Evolutionary conservation across 2,888 invertebrate species (phyloP), one percentile per base, ranked within the genome.

Genomic region (Parapristionchus giblindavisi): DNA sequence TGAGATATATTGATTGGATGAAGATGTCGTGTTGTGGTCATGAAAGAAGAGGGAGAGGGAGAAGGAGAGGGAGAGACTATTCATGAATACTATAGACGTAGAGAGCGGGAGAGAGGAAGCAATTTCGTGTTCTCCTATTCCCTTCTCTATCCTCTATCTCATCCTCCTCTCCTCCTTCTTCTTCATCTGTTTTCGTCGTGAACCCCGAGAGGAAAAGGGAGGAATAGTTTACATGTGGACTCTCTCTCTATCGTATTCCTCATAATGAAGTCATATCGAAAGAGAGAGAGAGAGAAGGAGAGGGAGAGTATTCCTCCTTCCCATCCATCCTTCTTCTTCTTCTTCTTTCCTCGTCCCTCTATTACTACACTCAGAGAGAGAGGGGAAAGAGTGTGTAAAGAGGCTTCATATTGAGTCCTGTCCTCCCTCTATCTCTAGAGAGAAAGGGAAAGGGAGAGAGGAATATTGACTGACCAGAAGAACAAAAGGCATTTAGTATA

Each of bases 81-180:
- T 58, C 58, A n/a, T 29, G 14, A 14, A 56, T 29, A 56, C 21
- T 56, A 29, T 29, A 56, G 29, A 56, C 29, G 56, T 24, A 56
- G 56, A 29, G 56, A 56, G 56, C 4, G 34, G 32, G 32, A 36
- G 58, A 58, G 32, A 58, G 34, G 58, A 58, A 36, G 34, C 58
- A 58, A 58, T 58, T 58, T 58, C 40, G 24, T 65, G 43, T 65
- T 40, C 65, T 65, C n/a, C 29, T 11, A 11, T 11, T 56, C n/a
- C 24, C 29, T 56, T 11, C 56, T 56, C 29, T n/a, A 14, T 56
- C 56, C 29, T 24, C 29, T 56, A n/a, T 56, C 29, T n/a, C 29
- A 24, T 56, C n/a, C 56, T 56, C n/a, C 56, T 56, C 56, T n/a
- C 29, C 29, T n/a, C 24, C 56, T 56, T 24, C 29, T n/a, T 56